A percentile compares a stretch with the other conserved stretches of the same genome.
These are phyloP conservation scores for Tupaia chinensis DNA, from an alignment of 2,113 vertebrate species.

Conservation along the genomic window DNA sequence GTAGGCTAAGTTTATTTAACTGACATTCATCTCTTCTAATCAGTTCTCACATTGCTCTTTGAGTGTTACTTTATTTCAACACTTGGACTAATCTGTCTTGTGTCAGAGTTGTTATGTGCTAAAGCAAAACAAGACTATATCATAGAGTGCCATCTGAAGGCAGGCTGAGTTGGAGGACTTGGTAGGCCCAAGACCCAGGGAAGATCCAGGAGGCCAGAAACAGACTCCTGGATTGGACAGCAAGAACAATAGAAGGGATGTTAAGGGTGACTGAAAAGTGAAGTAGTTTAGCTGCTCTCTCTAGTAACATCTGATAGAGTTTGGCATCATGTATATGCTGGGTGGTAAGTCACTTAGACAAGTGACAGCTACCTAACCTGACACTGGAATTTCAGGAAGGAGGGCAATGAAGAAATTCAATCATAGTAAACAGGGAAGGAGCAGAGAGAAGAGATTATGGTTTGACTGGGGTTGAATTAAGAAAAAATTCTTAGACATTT, in stretches of 20 bases:
- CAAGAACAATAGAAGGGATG: background rate
- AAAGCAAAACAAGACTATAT: background rate
- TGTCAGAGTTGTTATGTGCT: conserved; percentile 43
- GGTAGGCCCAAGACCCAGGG: background rate
- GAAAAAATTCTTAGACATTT: background rate
- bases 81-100: conserved; percentile 38
- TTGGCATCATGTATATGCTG: background rate
- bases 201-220: background rate
- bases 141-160: background rate
- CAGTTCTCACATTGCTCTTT: conserved; percentile 32
- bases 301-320: background rate
- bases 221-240: background rate
- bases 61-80: conserved; percentile 10
- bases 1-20: background rate
- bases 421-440: background rate
- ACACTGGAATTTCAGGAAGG: background rate
- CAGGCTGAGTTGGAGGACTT: background rate
- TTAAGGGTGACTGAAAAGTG: background rate
- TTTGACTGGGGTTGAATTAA: background rate
- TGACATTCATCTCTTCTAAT: conserved; percentile 6
- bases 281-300: background rate
- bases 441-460: background rate
- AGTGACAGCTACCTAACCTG: background rate
- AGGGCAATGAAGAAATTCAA: background rate
- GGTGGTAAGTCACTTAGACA: background rate